Percentiles rank a stretch among this genome's conserved stretches.
Conservation (phyloP, 2,888 invertebrate species). For the Dolichomitus sp. region DNA sequence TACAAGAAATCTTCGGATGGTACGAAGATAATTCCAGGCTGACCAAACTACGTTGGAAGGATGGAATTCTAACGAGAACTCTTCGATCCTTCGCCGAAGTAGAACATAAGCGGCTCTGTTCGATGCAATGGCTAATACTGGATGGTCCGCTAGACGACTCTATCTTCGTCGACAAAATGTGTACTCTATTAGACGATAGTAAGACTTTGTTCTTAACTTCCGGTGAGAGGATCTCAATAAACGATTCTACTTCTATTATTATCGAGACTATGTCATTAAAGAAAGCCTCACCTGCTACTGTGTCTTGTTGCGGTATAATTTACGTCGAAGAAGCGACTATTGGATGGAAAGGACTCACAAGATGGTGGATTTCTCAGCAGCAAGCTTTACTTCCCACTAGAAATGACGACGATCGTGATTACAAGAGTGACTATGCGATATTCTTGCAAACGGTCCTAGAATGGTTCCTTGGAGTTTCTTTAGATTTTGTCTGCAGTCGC, state of each 20-base stretch:
- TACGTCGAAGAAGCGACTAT: conserved; percentile 88
- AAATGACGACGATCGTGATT: conserved; percentile 65
- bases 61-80: conserved; percentile 86
- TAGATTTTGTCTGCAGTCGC: conserved; percentile 87
- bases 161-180: conserved; percentile 89
- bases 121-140: conserved; percentile 88
- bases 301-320: conserved; percentile 90
- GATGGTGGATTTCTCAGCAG: conserved; percentile 65
- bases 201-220: conserved; percentile 88
- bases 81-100: conserved; percentile 85
- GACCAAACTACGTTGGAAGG: conserved; percentile 85
- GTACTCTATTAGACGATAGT: conserved; percentile 87
- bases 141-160: conserved; percentile 88
- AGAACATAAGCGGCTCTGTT: conserved; percentile 78
- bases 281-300: conserved; percentile 88
- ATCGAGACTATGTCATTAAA: conserved; percentile 89
- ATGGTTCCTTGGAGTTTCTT: conserved; percentile 88
- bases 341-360: conserved; percentile 87
- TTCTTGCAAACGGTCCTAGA: conserved; percentile 83
- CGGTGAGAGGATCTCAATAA: conserved; percentile 88
- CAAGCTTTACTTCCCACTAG: conserved; percentile 6
- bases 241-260: conserved; percentile 87
- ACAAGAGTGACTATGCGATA: conserved; percentile 74
- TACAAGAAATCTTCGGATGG: conserved; percentile 88
- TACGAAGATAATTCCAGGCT: conserved; percentile 86